Evolutionary conservation across 2,888 invertebrate species (phyloP).

Genomic region (Drosophila hamatofila): DNA sequence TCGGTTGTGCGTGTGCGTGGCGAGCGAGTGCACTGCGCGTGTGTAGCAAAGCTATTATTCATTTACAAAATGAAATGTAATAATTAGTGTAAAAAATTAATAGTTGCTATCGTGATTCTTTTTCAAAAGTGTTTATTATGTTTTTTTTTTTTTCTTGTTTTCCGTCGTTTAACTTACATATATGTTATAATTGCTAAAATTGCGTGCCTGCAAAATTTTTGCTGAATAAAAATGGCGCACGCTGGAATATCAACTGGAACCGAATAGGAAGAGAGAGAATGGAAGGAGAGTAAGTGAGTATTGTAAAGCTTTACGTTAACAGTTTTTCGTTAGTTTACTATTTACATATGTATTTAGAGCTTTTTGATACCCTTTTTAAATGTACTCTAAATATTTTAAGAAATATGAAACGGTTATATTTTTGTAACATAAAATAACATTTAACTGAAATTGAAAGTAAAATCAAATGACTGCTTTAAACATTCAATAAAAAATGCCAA

Average conservation of each 20-base stretch:
- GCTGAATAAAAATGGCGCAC: slow-evolving; percentile 5
- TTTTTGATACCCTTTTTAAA: neutral
- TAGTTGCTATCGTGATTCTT: neutral
- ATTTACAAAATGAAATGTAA: neutral
- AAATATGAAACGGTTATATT: neutral
- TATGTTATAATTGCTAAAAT: neutral
- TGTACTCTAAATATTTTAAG: neutral
- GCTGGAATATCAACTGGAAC: neutral
- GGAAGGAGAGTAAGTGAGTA: slow-evolving; percentile 4
- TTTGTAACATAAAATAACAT: neutral
- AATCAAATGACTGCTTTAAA: slow-evolving; percentile 30
- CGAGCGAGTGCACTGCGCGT: neutral
- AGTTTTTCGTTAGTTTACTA: neutral
- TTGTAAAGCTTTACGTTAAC: neutral
- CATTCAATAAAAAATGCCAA: slow-evolving; percentile 25
- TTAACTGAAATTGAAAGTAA: slow-evolving; percentile 14
- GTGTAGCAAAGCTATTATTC: neutral
- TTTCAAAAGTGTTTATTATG: no score
- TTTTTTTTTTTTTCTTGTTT: neutral
- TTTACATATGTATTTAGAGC: no score
- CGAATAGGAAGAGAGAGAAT: neutral
- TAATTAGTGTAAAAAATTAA: neutral
- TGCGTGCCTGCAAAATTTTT: neutral
- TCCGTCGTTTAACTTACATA: neutral
- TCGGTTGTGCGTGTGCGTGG: neutral